Conservation (phyloP, 2,113 vertebrate genomes). For the Sylvietta virens region DNA sequence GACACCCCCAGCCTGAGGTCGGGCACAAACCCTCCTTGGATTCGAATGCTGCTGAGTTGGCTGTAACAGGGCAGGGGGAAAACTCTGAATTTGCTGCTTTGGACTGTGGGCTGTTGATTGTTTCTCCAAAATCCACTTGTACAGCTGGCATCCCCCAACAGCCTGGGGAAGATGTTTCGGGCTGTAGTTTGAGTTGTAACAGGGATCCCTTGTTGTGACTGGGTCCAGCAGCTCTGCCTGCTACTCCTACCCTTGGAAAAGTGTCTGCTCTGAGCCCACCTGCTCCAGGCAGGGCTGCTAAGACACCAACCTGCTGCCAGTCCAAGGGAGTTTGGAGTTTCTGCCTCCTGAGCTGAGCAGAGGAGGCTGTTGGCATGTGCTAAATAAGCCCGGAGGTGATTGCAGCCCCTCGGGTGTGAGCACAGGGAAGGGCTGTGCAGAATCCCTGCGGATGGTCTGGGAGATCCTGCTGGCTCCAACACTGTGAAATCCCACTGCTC, state of each 20-base stretch:
- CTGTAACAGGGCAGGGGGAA: not conserved
- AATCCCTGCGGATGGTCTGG: not conserved
- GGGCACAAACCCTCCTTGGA: not conserved
- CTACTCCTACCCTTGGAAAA: not conserved
- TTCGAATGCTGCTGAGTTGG: accelerated
- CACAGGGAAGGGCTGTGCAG: not conserved
- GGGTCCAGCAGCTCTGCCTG: not conserved
- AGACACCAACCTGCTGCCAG: not conserved
- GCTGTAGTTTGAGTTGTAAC: not conserved
- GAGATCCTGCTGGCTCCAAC: not conserved
- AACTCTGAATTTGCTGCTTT: not conserved
- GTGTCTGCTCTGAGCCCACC: not conserved
- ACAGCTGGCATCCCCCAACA: not conserved
- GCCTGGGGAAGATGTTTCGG: not conserved
- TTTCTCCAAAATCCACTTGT: not conserved
- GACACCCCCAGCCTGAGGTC: not conserved
- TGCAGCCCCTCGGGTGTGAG: not conserved
- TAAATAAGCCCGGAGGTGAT: not conserved
- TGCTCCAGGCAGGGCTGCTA: not conserved
- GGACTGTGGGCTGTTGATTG: not conserved
- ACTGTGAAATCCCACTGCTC: not conserved
- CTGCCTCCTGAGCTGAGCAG: not conserved
- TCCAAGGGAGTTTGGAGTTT: not conserved
- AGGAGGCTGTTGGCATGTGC: not conserved
- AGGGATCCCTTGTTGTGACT: not conserved